A percentile compares a stretch with the other conserved stretches of the same genome.
phyloP scores from a whole-genome alignment of 2,113 vertebrate species.

The Lynx canadensis region DNA sequence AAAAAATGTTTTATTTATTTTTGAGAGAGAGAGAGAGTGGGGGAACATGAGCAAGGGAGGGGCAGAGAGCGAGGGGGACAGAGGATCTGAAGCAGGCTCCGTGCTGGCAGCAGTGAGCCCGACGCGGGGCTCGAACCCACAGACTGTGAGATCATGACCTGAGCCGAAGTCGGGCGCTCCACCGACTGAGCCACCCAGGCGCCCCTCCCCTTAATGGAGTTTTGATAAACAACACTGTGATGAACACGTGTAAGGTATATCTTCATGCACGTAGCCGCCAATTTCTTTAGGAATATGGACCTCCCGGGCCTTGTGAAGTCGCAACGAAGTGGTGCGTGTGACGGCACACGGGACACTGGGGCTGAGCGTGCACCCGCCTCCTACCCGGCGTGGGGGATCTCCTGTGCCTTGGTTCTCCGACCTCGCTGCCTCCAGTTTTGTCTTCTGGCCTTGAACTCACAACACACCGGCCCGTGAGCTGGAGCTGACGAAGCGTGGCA shows the following conservation, averaged over 20 bases:
- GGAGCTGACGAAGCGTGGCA: neutral
- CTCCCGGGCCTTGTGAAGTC: neutral
- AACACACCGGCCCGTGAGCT: neutral
- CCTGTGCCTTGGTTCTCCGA: neutral
- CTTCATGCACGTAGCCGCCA: neutral
- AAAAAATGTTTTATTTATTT: neutral
- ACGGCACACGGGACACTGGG: fast-evolving
- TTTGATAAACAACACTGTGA: neutral
- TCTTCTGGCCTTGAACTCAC: neutral
- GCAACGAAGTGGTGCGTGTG: fast-evolving
- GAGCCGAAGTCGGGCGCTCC: neutral
- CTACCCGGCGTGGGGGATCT: no score
- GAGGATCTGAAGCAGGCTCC: neutral
- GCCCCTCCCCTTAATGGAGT: neutral
- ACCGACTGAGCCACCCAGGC: neutral
- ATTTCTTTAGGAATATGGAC: neutral
- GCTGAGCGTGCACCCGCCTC: fast-evolving
- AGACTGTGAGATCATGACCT: neutral
- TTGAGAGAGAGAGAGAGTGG: neutral
- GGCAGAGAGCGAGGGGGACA: neutral
- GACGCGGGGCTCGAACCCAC: neutral
- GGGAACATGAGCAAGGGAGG: neutral
- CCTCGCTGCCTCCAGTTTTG: neutral
- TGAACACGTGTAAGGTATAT: neutral
- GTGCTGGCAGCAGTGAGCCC: neutral